Base-by-base conservation (phyloP, 2,888 invertebrate genomes). In the Osedax fenrisi region DNA sequence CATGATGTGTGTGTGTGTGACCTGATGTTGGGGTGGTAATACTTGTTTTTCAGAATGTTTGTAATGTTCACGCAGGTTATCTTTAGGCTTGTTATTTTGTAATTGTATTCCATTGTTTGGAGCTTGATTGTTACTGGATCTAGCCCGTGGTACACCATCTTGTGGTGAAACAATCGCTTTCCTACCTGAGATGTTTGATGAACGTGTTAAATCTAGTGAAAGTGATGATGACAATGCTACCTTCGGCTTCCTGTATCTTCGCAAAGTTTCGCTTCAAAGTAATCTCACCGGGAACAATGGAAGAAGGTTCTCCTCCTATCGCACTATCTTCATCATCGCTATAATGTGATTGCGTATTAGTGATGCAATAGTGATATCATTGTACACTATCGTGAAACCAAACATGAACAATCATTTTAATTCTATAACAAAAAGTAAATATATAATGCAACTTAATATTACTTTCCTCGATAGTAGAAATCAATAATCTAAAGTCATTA, bases 221-320 rank as follows among this genome's bases (percentile, higher is more conserved):
- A 17, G 41, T 5, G 41, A 17, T 5, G 41, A 10, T 5, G 41
- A 17, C 10, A 17, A 41, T 10, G 17, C 41, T 76, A 1, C 79
- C 80, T 73, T 82, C 82, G 17, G 81, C 78, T 75, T 82, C 82
- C 86, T 97, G 96, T 80, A 97, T 93, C 85, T 94, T 92, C 84
- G 95, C 94, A 89, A 97, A 97, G 87, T 97, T 97, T 77, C 96
- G 89, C 64, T 95, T 89, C 76, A 98, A 87, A 17, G 97, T 98
- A 85, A 95, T 94, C 74, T 95, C 96, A 76, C 92, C 92, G 76
- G 88, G 88, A 74, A 90, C 91, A 81, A 95, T 94, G 77, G 94
- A 94, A 77, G 85, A 94, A 2, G 94, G 94, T 61, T 94, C 94
- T 2, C 94, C 95, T 59, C 90, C 92, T 72, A 77, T 78, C 22